phyloP scores from a whole-genome alignment of 1,140 invertebrate genomes.

The Trichoplusia ni region DNA sequence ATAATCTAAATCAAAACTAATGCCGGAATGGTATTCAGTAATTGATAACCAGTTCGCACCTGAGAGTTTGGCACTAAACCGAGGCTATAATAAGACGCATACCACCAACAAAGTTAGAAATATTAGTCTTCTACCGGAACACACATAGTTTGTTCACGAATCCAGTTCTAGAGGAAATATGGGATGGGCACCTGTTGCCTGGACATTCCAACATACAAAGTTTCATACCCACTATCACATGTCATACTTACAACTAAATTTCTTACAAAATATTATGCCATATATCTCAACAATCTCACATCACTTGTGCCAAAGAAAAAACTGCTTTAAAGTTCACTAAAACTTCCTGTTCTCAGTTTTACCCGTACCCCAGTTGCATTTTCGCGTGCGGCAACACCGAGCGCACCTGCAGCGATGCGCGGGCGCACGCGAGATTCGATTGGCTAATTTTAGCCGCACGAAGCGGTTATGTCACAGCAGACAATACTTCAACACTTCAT shows the following conservation, averaged over 20 bases:
- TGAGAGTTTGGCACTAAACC: constrained; percentile 38
- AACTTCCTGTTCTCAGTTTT: background rate
- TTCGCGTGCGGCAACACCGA: constrained; percentile 54
- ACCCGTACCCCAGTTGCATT: constrained; percentile 10
- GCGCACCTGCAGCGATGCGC: constrained; percentile 65
- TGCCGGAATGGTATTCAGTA: constrained; percentile 29
- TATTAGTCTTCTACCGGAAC: constrained; percentile 39
- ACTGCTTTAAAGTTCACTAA: no score
- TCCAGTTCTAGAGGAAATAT: background rate
- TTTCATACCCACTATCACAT: no score
- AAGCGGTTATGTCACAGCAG: constrained; percentile 63
- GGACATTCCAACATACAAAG: no score
- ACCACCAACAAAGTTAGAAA: constrained; percentile 13
- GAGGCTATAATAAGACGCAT: constrained; percentile 23
- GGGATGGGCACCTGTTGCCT: background rate
- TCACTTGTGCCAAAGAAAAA: no score
- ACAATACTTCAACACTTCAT: constrained; percentile 52
- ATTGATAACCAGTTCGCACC: constrained; percentile 41
- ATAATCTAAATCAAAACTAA: constrained; percentile 12
- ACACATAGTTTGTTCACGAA: constrained; percentile 1
- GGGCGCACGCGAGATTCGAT: constrained; percentile 47
- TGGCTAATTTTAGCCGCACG: constrained; percentile 63
- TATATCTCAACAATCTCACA: no score
- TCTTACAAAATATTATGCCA: no score
- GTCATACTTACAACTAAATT: no score